Evolutionary conservation across 1,140 invertebrate genomes (phyloP), one percentile per base, ranked within the genome.

Genomic region (Gryon sp.): DNA sequence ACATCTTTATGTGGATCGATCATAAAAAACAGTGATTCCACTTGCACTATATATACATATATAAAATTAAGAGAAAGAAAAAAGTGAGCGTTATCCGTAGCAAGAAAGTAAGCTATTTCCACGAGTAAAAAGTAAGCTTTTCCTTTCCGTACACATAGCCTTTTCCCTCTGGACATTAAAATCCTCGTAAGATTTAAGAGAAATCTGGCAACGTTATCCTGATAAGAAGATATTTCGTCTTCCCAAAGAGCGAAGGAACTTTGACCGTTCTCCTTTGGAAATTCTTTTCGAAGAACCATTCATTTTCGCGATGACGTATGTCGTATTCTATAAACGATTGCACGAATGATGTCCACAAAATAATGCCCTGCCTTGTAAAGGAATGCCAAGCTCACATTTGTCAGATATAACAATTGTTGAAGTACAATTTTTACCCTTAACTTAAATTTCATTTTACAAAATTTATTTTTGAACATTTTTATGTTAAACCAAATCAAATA

Each of bases 151-250:
- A 48, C 19, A 62, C 50, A 57, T 57, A 50, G 52, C 59, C 46
- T 62, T 75, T 60, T 75, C 62, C 43, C 45, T 53, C 62, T 62
- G 62, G 62, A 75, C 72, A 68, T 75, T 75, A 75, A 75, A 75
- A 75, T 68, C 62, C 62, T 62, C 40, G 24, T 28, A 68, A 75
- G 72, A 75, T 75, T 75, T 66, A 75, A 66, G 62, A 75, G 70
- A 66, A 75, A 75, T 75, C 70, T 66, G 53, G 52, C 53, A 74
- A 65, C 52, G 70, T 74, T 74, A 74, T 74, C 60, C 36, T 22
- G 12, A 38, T 30, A 53, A 59, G 59, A 50, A 65, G 46, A 75
- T 75, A 66, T 65, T 66, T 75, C 53, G 70, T 66, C 45, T 66
- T 50, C 18, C 15, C 15, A 40, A 62, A 53, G 18, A 66, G 55